phyloP scores from a whole-genome alignment of 1,140 invertebrate species.

The Drosophila hydei region DNA sequence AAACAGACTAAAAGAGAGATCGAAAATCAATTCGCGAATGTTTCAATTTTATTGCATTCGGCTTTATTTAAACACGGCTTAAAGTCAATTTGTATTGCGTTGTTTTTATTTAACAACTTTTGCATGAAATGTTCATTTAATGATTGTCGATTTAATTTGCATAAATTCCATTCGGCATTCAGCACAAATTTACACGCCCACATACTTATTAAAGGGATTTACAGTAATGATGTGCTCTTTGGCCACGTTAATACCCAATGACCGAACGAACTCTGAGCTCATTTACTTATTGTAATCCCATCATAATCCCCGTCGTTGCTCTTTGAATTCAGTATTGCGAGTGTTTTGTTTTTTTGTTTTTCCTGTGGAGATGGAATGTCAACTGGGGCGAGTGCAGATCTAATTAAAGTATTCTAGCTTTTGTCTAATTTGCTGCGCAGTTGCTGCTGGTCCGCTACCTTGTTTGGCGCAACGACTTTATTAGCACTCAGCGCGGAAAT shows the following conservation, averaged over 20 bases:
- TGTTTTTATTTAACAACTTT: no score
- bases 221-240: conserved; percentile 47
- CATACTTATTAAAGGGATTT: conserved; percentile 45
- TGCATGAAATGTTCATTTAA: neutral
- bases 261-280: conserved; percentile 10
- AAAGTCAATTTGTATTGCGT: no score
- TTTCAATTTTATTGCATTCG: no score
- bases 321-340: conserved; percentile 36
- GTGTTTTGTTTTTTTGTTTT: conserved; percentile 28
- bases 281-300: conserved; percentile 64
- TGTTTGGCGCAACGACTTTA: conserved; percentile 60
- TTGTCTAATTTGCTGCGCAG: conserved; percentile 55
- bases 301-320: conserved; percentile 51
- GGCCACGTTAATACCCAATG: conserved; percentile 33
- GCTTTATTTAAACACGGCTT: no score
- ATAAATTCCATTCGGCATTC: conserved; percentile 48
- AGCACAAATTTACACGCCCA: conserved; percentile 28
- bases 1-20: no score
- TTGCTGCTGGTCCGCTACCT: conserved; percentile 28
- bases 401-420: conserved; percentile 75
- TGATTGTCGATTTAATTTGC: conserved; percentile 31
- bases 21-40: no score
- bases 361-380: conserved; percentile 1
- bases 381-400: conserved; percentile 36
- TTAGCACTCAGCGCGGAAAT: conserved; percentile 70